Evolutionary conservation across 2,113 vertebrate genomes (phyloP).

Genomic region (Vimba vimba): DNA sequence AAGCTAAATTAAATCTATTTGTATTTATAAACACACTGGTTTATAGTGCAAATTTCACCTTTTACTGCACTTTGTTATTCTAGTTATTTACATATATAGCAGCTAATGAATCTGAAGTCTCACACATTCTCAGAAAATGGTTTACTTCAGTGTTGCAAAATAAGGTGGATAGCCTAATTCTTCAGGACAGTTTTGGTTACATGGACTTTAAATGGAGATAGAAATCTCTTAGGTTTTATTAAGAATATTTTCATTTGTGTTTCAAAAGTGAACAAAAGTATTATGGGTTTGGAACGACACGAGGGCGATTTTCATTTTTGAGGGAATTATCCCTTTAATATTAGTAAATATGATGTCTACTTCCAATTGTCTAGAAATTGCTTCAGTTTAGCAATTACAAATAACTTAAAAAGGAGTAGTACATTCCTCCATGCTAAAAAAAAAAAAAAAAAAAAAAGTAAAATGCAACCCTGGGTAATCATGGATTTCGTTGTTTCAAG

Average conservation of each 20-base stretch:
- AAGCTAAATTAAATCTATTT: too few species aligned
- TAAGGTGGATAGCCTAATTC: too few species aligned
- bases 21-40: not conserved
- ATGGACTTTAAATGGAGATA: not conserved
- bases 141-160: too few species aligned
- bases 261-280: not conserved
- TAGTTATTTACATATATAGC: too few species aligned
- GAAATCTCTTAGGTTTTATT: not conserved
- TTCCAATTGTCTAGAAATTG: not conserved
- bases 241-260: not conserved
- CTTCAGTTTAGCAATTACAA: not conserved
- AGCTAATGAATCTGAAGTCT: too few species aligned
- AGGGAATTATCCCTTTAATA: not conserved
- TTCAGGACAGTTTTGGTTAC: not conserved
- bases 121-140: too few species aligned
- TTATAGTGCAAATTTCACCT: too few species aligned
- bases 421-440: conserved; percentile 17
- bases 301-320: not conserved
- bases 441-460: conserved; percentile 43
- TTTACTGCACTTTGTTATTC: too few species aligned
- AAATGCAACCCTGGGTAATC: conserved; percentile 48
- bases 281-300: not conserved
- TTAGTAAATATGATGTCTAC: not conserved
- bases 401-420: not conserved
- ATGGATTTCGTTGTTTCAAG: conserved; percentile 55